phyloP scores from a whole-genome alignment of 2,797 vertebrate genomes.

The Denticeps clupeoides region DNA sequence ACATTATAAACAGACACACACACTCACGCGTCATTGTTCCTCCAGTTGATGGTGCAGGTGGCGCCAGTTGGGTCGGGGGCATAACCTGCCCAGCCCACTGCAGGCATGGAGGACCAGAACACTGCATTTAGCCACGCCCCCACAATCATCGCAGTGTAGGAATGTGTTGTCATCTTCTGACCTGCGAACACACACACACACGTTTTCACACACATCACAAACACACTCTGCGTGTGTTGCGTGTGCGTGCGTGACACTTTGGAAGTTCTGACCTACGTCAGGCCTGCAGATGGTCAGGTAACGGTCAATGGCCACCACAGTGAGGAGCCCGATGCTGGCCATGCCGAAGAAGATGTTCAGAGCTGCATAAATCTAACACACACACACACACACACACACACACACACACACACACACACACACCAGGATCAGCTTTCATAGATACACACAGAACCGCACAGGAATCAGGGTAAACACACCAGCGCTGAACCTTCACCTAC shows the following conservation, averaged over 20 bases:
- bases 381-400: too few relatives aligned
- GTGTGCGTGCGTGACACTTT: too few relatives aligned
- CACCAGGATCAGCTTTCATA: too few relatives aligned
- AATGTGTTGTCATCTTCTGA: slow-evolving; percentile 71
- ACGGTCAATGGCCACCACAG: slow-evolving; percentile 82
- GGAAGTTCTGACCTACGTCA: slow-evolving; percentile 39
- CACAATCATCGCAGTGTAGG: slow-evolving; percentile 73
- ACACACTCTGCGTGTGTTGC: not conserved
- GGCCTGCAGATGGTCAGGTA: slow-evolving; percentile 85
- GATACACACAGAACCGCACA: too few relatives aligned
- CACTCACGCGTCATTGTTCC: slow-evolving; percentile 79
- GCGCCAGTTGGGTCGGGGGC: slow-evolving; percentile 91
- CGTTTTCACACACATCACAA: not conserved
- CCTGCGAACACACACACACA: slow-evolving; percentile 45
- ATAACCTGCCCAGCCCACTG: slow-evolving; percentile 83
- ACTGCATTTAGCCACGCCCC: slow-evolving; percentile 88
- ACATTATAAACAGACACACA: not conserved
- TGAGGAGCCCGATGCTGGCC: slow-evolving; percentile 91
- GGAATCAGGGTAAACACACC: too few relatives aligned
- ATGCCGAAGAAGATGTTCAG: slow-evolving; percentile 98
- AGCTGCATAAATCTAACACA: slow-evolving; percentile 87
- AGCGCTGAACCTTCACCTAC: too few relatives aligned
- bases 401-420: too few relatives aligned
- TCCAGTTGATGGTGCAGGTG: slow-evolving; percentile 93
- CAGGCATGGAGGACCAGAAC: slow-evolving; percentile 86